phyloP scores from a whole-genome alignment of 2,797 vertebrate genomes.

The Calcarius lapponicus region DNA sequence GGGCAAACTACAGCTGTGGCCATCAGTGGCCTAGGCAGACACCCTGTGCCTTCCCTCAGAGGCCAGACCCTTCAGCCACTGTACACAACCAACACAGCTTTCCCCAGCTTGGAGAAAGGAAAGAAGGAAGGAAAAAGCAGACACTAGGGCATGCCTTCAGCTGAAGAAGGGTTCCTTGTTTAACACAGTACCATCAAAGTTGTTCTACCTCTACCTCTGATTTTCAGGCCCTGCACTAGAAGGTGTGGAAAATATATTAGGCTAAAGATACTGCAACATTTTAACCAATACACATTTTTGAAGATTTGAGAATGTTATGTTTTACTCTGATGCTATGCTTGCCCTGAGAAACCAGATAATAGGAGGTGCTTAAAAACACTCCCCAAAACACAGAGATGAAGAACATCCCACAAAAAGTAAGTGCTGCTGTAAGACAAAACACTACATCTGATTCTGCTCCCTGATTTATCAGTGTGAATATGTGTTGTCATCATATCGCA shows the following conservation, averaged over 20 bases:
- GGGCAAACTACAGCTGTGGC: background rate
- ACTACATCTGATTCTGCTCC: background rate
- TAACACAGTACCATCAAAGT: background rate
- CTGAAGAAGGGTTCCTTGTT: background rate
- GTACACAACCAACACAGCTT: background rate
- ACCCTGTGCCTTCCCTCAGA: background rate
- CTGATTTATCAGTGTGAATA: background rate
- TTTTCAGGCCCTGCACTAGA: background rate
- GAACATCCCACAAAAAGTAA: background rate
- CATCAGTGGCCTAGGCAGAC: background rate
- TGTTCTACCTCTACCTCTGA: background rate
- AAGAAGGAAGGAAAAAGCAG: background rate
- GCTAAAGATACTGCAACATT: background rate
- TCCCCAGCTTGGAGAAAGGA: too few relatives aligned
- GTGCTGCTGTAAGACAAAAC: background rate
- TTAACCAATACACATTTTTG: background rate
- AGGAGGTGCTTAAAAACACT: background rate
- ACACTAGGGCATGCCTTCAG: background rate
- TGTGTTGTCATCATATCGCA: too few relatives aligned
- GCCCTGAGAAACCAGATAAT: background rate
- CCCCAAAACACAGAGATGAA: background rate
- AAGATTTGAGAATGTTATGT: background rate
- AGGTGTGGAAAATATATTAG: background rate
- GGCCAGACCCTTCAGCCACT: background rate
- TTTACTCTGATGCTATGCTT: background rate